A percentile compares a stretch with the other conserved stretches of the same genome.
phyloP scores from a whole-genome alignment of 2,888 invertebrate genomes.

The Drosophila percnosoma region DNA sequence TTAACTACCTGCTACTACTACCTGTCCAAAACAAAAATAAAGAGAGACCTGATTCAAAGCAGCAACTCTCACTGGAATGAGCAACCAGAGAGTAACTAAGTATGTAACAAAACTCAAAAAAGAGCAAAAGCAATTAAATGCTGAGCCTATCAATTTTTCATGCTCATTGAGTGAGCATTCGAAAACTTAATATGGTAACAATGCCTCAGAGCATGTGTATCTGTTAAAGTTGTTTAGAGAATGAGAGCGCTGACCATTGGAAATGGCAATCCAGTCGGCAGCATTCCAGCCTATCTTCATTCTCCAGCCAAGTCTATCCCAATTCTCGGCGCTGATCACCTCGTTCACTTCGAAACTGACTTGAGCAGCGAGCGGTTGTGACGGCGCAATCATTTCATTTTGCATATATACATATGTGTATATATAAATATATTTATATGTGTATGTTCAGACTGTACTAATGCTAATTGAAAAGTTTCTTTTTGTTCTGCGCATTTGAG shows the following conservation, averaged over 20 bases:
- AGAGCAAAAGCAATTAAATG: slow-evolving; percentile 26
- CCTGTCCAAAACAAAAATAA: slow-evolving; percentile 1
- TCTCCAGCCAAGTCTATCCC: slow-evolving; percentile 39
- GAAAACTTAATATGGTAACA: slow-evolving; percentile 33
- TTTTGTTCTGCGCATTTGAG: slow-evolving; percentile 84
- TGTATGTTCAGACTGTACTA: slow-evolving; percentile 57
- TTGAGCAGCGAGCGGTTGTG: slow-evolving; percentile 56
- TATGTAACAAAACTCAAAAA: background rate
- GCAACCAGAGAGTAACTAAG: background rate
- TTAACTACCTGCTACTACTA: slow-evolving; percentile 56
- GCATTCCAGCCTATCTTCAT: slow-evolving; percentile 41
- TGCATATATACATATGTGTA: background rate
- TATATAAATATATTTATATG: slow-evolving; percentile 3
- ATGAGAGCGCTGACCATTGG: slow-evolving; percentile 39
- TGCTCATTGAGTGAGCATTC: slow-evolving; percentile 29
- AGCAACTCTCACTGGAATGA: slow-evolving; percentile 32
- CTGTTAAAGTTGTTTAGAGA: background rate
- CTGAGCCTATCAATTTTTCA: slow-evolving; percentile 30
- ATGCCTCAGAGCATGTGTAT: slow-evolving; percentile 1
- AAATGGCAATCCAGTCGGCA: slow-evolving; percentile 25
- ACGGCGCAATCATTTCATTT: slow-evolving; percentile 3
- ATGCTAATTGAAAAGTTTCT: background rate
- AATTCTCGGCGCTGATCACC: slow-evolving; percentile 11
- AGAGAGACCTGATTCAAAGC: background rate
- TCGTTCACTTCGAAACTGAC: slow-evolving; percentile 63